A percentile compares a stretch with the other conserved stretches of the same genome.
phyloP scores from a whole-genome alignment of 2,113 vertebrate species.

The Tragulus kanchil region DNA sequence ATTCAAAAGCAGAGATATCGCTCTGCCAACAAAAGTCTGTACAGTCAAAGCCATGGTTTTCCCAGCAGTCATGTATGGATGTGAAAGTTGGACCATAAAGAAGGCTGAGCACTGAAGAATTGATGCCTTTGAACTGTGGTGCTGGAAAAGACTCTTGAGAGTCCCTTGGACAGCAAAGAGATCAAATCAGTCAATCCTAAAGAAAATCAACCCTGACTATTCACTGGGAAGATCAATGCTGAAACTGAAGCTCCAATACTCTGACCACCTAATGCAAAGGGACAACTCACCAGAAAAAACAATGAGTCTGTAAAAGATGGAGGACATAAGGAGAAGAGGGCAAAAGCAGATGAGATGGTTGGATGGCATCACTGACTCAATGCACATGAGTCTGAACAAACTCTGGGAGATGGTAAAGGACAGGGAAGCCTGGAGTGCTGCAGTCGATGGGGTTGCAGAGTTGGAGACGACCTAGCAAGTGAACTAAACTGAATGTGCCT shows the following conservation, averaged over 20 bases:
- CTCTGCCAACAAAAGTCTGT: not conserved
- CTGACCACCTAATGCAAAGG: not conserved
- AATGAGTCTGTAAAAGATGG: not conserved
- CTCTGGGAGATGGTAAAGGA: not conserved
- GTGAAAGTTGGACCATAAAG: not conserved
- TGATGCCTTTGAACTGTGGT: not conserved
- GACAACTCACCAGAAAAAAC: too few relatives aligned
- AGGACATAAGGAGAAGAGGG: not conserved
- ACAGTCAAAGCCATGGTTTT: not conserved
- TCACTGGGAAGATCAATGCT: not conserved
- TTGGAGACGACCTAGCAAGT: not conserved
- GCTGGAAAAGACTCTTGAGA: not conserved
- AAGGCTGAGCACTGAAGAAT: not conserved
- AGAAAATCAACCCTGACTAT: not conserved
- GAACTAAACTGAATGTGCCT: not conserved
- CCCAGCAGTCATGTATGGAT: not conserved
- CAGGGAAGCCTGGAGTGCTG: not conserved
- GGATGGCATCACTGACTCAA: not conserved
- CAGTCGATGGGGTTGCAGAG: not conserved
- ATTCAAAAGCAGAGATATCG: not conserved
- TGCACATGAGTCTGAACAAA: not conserved
- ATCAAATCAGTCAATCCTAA: not conserved
- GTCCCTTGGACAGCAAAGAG: not conserved
- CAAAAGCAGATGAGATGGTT: not conserved
- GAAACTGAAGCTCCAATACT: not conserved